Percentiles rank a stretch among this genome's conserved stretches.
Evolutionary conservation across 2,113 vertebrate genomes (phyloP).

Genomic region (Odontesthes bonariensis): DNA sequence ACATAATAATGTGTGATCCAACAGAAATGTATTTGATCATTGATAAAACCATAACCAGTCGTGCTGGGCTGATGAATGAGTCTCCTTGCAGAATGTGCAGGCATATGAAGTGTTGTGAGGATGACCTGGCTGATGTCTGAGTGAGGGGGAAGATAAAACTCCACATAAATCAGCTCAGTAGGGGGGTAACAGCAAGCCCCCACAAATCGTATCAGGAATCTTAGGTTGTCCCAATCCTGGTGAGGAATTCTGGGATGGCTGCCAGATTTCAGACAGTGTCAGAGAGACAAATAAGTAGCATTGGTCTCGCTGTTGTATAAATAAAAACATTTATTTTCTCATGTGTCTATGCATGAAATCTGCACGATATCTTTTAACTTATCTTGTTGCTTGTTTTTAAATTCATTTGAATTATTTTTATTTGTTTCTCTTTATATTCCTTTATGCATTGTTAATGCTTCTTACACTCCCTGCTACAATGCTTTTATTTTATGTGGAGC

Average conservation of each 20-base stretch:
- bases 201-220: slow-evolving; percentile 73
- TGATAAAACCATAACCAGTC: slow-evolving; percentile 72
- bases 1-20: slow-evolving; percentile 54
- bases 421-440: no score
- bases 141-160: slow-evolving; percentile 72
- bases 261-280: slow-evolving; percentile 50
- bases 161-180: slow-evolving; percentile 72
- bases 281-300: slow-evolving; percentile 29
- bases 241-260: slow-evolving; percentile 70
- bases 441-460: no score
- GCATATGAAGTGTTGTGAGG: slow-evolving; percentile 75
- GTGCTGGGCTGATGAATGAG: slow-evolving; percentile 67
- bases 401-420: no score
- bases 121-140: slow-evolving; percentile 75
- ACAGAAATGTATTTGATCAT: slow-evolving; percentile 76
- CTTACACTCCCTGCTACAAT: no score
- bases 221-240: slow-evolving; percentile 55
- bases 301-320: slow-evolving; percentile 8
- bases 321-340: no score
- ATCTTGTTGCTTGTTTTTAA: no score
- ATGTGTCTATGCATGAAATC: no score
- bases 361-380: no score
- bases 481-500: no score
- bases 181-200: slow-evolving; percentile 61
- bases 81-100: slow-evolving; percentile 63